Percentiles rank a stretch among this genome's conserved stretches.
phyloP scores from a whole-genome alignment of 2,113 vertebrate species.

The Bubo bubo region DNA sequence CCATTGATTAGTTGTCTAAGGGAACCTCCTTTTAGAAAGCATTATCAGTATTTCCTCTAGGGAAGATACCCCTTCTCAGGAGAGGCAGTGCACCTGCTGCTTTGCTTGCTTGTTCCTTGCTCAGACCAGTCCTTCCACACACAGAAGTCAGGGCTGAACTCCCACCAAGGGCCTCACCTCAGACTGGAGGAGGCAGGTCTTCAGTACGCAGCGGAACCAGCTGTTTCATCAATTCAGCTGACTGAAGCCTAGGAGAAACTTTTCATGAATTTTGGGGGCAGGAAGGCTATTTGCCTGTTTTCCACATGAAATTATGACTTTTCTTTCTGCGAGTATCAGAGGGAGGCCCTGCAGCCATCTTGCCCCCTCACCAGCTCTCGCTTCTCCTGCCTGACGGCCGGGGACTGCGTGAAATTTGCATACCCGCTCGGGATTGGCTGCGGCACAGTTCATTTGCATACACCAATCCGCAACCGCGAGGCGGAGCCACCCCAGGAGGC shows the following conservation, averaged over 20 bases:
- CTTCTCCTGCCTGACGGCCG: not conserved
- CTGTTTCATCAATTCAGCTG: not conserved
- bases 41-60: not conserved
- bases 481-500: not conserved
- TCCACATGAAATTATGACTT: not conserved
- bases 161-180: not conserved
- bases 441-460: not conserved
- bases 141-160: not conserved
- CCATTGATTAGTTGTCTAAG: not conserved
- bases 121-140: not conserved
- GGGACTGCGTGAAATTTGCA: conserved; percentile 42
- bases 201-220: accelerated
- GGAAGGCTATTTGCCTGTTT: not conserved
- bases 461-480: conserved; percentile 40
- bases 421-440: conserved; percentile 68
- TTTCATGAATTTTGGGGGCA: no score
- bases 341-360: conserved; percentile 17
- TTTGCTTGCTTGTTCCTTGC: not conserved
- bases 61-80: not conserved
- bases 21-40: not conserved
- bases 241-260: not conserved
- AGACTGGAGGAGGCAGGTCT: not conserved
- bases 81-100: not conserved
- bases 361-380: not conserved
- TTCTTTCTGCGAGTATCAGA: not conserved